Base-by-base conservation (phyloP, 2,888 invertebrate species). In the Linyphia triangularis region DNA sequence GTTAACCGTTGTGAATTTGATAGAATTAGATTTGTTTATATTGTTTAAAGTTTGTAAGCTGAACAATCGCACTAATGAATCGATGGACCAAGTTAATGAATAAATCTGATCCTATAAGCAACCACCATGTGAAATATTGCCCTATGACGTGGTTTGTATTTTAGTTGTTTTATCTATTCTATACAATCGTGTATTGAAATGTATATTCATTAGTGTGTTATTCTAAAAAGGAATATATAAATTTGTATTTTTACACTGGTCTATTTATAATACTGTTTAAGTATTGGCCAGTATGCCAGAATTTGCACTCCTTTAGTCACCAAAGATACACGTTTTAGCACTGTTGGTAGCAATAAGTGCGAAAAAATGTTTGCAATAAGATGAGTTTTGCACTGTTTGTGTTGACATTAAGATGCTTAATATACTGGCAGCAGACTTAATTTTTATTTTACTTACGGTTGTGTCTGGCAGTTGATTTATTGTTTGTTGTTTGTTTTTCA, bases 201-300 rank as follows among this genome's bases (percentile, higher is more conserved):
- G 65, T 70, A 89, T 89, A 78, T 88, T 88, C 77, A 88, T 61
- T 77, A 51, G 65, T 84, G 61, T 84, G 84, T 89, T 84, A 84
- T 51, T 78, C 84, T 78, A 78, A 84, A 89, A 37, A 40, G 72
- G 78, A 79, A 89, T 73, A 82, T 73, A 82, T 67, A 77, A 88
- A 82, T 84, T 89, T 78, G 89, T 89, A 89, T 89, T 89, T 89
- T 89, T 89, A 84, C 89, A 89, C 89, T 89, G 83, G 79, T 89
- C 84, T 84, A 82, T 88, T 75, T 77, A 72, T 72, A 82, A 61
- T 70, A 73, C 67, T 88, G 77, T 77, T 81, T 89, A 75, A 61
- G 72, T 78, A 72, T 72, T 83, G 81, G 88, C 75, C 88, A 77
- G 88, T 88, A 81, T 81, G 85, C 85, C 85, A 79, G 78, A 30